phyloP scores from a whole-genome alignment of 2,888 invertebrate species.

The Liodrosophila aerea region DNA sequence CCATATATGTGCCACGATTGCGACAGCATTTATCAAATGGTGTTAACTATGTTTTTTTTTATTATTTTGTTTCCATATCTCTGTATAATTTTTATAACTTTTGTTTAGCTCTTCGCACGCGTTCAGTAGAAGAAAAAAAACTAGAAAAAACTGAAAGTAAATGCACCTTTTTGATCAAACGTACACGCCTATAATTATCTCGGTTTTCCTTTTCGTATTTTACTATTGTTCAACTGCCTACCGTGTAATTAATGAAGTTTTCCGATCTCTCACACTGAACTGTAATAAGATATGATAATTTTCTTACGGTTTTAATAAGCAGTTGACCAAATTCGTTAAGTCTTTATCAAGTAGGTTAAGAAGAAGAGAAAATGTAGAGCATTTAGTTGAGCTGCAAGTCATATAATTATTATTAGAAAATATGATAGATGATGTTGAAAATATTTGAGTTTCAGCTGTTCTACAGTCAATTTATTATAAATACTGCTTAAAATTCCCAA shows the following conservation, averaged over 20 bases:
- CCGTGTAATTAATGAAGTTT: constrained; percentile 61
- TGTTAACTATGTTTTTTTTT: constrained; percentile 37
- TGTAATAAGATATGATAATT: constrained; percentile 30
- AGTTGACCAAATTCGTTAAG: constrained; percentile 34
- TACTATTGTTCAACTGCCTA: background rate
- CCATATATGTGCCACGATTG: constrained; percentile 41
- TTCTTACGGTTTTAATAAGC: constrained; percentile 22
- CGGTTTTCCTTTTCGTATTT: constrained; percentile 22
- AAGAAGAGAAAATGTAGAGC: constrained; percentile 26
- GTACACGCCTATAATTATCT: constrained; percentile 50
- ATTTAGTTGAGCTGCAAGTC: constrained; percentile 39
- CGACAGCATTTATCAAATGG: constrained; percentile 51
- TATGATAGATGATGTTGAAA: constrained; percentile 24
- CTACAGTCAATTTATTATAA: no score
- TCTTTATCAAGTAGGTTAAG: constrained; percentile 37
- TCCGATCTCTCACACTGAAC: constrained; percentile 25
- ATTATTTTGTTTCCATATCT: constrained; percentile 5
- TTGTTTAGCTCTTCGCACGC: constrained; percentile 41
- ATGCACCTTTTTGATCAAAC: constrained; percentile 58
- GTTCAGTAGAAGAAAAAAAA: constrained; percentile 30
- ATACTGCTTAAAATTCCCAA: no score
- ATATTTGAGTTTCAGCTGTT: constrained; percentile 33
- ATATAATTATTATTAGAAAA: constrained; percentile 26
- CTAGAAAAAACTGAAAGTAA: constrained; percentile 28
- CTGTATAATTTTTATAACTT: constrained; percentile 7